phyloP scores from a whole-genome alignment of 2,888 invertebrate species.

The Caenorhabditis doughertyi region DNA sequence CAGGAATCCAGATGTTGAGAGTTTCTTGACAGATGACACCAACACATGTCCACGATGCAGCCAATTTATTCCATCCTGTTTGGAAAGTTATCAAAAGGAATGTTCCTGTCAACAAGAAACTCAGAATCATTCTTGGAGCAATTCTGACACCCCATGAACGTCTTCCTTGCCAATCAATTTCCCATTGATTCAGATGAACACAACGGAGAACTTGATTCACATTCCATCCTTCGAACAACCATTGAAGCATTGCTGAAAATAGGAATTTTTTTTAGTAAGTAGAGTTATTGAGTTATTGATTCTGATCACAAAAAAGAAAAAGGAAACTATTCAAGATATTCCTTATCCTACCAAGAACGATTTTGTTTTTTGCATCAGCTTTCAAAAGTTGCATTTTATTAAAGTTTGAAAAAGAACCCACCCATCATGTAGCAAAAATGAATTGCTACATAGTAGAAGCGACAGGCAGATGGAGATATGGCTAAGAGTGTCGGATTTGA shows the following conservation, averaged over 20 bases:
- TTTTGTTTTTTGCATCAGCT: no score
- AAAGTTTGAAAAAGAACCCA: background rate
- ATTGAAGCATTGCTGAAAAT: slow-evolving; percentile 45
- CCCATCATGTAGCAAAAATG: slow-evolving; percentile 12
- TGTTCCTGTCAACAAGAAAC: background rate
- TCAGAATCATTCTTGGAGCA: slow-evolving; percentile 8
- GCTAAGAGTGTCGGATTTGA: slow-evolving; percentile 10
- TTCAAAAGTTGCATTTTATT: no score
- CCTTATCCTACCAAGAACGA: no score
- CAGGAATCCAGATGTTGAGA: slow-evolving; percentile 18
- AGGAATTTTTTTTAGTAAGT: no score
- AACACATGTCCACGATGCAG: slow-evolving; percentile 45
- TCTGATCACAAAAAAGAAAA: no score
- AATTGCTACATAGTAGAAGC: slow-evolving; percentile 21
- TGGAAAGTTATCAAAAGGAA: slow-evolving; percentile 9
- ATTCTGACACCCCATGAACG: slow-evolving; percentile 8
- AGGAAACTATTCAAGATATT: no score
- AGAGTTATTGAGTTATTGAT: no score
- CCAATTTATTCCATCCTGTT: slow-evolving; percentile 30
- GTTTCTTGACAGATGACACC: slow-evolving; percentile 47
- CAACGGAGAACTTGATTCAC: slow-evolving; percentile 50
- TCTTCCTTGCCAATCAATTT: slow-evolving; percentile 5
- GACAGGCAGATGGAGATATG: slow-evolving; percentile 5
- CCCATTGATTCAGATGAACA: slow-evolving; percentile 43
- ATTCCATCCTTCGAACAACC: slow-evolving; percentile 39